A percentile compares a stretch with the other conserved stretches of the same genome.
These are phyloP conservation scores for Zoanthus gigantus DNA, from an alignment of 92 coral and sea anemone genomes.

Conservation along the genomic window DNA sequence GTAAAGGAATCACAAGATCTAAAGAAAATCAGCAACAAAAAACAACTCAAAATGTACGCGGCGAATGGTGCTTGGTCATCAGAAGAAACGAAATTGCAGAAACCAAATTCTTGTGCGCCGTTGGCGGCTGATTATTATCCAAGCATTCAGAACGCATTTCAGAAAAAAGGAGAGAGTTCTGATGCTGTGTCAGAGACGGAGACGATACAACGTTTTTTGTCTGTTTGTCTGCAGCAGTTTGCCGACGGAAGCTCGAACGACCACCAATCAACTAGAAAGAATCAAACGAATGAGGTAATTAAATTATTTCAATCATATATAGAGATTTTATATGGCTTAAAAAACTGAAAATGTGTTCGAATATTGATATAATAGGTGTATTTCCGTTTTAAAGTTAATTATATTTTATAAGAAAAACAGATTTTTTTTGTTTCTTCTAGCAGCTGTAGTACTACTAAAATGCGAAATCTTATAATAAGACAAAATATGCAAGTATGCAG, in stretches of 20 bases:
- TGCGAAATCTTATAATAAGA: too few species aligned
- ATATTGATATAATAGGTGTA: too few species aligned
- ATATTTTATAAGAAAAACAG: too few species aligned
- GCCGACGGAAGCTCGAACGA: background rate
- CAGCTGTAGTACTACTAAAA: too few species aligned
- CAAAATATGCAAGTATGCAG: too few species aligned
- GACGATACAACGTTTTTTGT: conserved; percentile 33
- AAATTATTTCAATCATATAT: too few species aligned
- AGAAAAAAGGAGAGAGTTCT: background rate
- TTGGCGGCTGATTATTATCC: conserved; percentile 17
- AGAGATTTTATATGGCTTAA: too few species aligned
- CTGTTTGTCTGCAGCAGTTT: conserved; percentile 42
- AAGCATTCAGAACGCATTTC: background rate
- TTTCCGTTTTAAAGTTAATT: too few species aligned
- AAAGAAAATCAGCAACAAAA: conserved; percentile 18
- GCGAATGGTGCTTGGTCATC: conserved; percentile 33
- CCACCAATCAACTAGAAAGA: background rate
- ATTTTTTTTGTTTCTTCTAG: too few species aligned
- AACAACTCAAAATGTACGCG: conserved; percentile 23
- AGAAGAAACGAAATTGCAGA: background rate
- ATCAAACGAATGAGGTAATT: background rate
- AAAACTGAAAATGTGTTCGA: too few species aligned
- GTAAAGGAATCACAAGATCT: background rate
- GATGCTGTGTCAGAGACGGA: conserved; percentile 24
- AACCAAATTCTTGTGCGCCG: background rate